Evolutionary conservation across 2,797 vertebrate genomes (phyloP).

Genomic region (Botia kubotai): DNA sequence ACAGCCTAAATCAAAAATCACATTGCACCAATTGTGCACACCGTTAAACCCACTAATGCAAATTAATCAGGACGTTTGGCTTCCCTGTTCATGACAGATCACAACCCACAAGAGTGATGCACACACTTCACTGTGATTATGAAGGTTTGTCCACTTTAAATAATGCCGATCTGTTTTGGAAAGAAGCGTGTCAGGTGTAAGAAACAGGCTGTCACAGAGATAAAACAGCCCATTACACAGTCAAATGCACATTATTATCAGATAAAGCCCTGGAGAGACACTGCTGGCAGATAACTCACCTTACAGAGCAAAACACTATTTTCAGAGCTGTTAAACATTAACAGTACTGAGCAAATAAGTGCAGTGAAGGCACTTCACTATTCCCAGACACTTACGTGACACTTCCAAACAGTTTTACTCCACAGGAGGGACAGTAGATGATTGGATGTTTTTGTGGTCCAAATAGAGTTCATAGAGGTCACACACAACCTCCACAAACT

Average conservation of each 20-base stretch:
- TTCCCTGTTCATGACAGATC: background rate
- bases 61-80: slow-evolving; percentile 17
- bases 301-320: slow-evolving; percentile 18
- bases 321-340: slow-evolving; percentile 34
- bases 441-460: background rate
- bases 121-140: background rate
- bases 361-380: background rate
- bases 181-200: slow-evolving; percentile 10
- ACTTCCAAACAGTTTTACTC: slow-evolving; percentile 16
- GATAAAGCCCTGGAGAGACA: slow-evolving; percentile 19
- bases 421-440: background rate
- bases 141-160: background rate
- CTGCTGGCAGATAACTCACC: slow-evolving; percentile 14
- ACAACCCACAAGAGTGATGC: background rate
- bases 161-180: slow-evolving; percentile 15
- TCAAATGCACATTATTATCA: slow-evolving; percentile 39
- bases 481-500: background rate
- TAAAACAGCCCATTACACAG: slow-evolving; percentile 42
- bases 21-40: background rate
- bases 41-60: background rate
- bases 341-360: slow-evolving; percentile 28
- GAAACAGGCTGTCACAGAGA: slow-evolving; percentile 18
- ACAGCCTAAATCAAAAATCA: background rate
- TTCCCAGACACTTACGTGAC: background rate
- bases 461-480: background rate